Conservation (phyloP, 2,113 vertebrate genomes). For the Ellobius talpinus region DNA sequence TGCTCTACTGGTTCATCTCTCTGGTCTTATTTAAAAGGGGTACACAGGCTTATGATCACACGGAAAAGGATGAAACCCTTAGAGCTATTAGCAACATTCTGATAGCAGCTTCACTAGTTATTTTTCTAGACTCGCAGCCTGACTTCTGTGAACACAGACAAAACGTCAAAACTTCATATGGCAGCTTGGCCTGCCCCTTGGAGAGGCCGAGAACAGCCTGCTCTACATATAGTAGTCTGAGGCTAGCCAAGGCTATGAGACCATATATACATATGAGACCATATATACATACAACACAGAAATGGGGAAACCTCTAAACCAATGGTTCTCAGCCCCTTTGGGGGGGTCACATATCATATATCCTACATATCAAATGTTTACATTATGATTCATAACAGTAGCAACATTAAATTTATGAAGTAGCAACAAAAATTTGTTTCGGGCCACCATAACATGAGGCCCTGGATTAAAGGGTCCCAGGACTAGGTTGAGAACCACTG, state of each 20-base stretch:
- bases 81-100: background rate
- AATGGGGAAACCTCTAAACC: background rate
- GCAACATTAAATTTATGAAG: background rate
- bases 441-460: background rate
- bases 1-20: background rate
- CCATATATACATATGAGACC: background rate
- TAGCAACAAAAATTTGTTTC: background rate
- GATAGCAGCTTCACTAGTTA: background rate
- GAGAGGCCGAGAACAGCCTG: background rate
- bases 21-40: background rate
- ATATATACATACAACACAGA: background rate
- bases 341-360: background rate
- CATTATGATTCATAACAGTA: background rate
- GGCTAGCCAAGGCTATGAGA: background rate
- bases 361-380: background rate
- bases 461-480: background rate
- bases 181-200: background rate
- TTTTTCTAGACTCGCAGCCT: background rate
- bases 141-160: background rate
- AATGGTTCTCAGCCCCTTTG: background rate
- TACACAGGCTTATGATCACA: too few species aligned
- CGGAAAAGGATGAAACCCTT: background rate
- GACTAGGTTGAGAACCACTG: background rate
- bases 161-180: background rate
- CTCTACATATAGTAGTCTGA: background rate